These are phyloP conservation scores for Meloidogyne hapla DNA, from an alignment of 1,140 invertebrate species.

Conservation along the genomic window DNA sequence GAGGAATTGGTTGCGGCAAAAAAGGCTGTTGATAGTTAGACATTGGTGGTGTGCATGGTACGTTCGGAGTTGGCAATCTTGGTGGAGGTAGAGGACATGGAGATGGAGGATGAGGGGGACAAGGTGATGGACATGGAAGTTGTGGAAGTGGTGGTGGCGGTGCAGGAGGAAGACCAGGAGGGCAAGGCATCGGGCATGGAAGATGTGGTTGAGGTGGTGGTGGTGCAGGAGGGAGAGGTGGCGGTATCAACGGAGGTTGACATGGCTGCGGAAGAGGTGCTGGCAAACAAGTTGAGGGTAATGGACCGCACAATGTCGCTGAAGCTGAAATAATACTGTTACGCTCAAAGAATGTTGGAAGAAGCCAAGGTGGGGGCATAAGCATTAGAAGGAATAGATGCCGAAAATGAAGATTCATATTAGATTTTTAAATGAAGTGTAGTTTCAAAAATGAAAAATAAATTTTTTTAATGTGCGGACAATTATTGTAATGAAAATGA, in stretches of 20 bases:
- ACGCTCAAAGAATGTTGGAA: background rate
- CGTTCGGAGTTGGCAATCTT: background rate
- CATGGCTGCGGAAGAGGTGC: background rate
- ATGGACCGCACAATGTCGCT: background rate
- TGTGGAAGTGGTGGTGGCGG: background rate
- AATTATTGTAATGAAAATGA: background rate
- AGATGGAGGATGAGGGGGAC: background rate
- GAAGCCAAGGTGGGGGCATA: background rate
- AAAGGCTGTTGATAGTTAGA: background rate
- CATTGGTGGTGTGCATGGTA: background rate
- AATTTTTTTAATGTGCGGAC: background rate
- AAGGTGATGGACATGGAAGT: background rate
- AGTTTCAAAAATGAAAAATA: background rate
- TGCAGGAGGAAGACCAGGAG: background rate
- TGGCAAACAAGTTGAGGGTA: background rate
- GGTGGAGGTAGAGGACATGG: constrained; percentile 1
- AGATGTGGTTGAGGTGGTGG: background rate
- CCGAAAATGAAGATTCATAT: background rate
- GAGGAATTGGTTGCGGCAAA: background rate
- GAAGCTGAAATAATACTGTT: background rate
- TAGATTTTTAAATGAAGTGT: background rate
- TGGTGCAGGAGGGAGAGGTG: background rate
- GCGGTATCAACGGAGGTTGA: background rate
- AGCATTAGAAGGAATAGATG: background rate
- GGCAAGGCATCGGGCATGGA: background rate